Evolutionary conservation across 2,888 invertebrate genomes (phyloP), one percentile per base, ranked within the genome.

Genomic region (Zootermopsis nevadensis): DNA sequence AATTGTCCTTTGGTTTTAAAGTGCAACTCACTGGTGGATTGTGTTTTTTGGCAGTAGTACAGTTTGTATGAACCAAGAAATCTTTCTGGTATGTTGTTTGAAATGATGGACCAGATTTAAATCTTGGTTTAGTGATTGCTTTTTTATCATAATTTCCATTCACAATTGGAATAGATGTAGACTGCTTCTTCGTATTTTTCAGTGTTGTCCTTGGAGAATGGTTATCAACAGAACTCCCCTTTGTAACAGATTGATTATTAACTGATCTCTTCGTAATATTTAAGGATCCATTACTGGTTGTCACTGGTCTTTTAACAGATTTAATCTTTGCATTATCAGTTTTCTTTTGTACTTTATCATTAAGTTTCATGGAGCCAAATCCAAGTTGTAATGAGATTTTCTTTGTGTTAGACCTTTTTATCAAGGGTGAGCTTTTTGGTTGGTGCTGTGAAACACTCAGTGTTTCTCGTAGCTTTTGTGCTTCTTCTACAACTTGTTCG

Each of bases 61-160:
- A n/a, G 24, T 24, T 15, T 66, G 55, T 79, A n/a, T 24, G 55
- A 24, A 79, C 35, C 19, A 24, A n/a, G 7, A 79, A 79, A 60
- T 79, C 79, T 60, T 66, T 79, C 19, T 79, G 79, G 33, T 79
- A 79, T 15, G 79, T 79, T n/a, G 79, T 79, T 22, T 79, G 55
- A 7, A 66, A 74, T 35, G 74, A 74, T 6, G 42, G 24, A 33
- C 22, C n/a, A 38, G 74, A 42, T n/a, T 74, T 38, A 22, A 35
- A 38, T 27, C 33, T 30, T 8, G 35, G 38, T n/a, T 35, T 74
- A n/a, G 22, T 6, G 31, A 69, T 12, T 31, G 27, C 8, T 38
- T 38, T 74, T 74, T 74, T 38, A 74, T 22, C n/a, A 74, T n/a
- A 38, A 24, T 27, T 35, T 22, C 27, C 74, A n/a, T 42, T 74